A percentile compares a stretch with the other conserved stretches of the same genome.
Conservation (phyloP, 2,888 invertebrate species). For the Drosophila meridionalis region DNA sequence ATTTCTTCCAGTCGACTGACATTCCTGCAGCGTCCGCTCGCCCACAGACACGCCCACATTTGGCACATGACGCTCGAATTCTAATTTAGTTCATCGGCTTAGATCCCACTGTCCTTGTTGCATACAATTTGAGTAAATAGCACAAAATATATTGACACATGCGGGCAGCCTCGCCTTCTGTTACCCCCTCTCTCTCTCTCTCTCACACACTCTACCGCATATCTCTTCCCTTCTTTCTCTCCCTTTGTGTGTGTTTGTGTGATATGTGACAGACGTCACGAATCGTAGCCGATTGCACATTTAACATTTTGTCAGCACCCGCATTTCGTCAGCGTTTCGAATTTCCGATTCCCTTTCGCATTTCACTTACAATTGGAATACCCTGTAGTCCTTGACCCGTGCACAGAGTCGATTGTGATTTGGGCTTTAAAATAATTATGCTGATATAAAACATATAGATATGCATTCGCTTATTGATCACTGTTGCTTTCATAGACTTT, state of each 20-base stretch:
- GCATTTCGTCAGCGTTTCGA: conserved; percentile 50
- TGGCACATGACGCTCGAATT: conserved; percentile 49
- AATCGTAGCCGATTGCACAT: conserved; percentile 48
- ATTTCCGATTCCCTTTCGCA: conserved; percentile 31
- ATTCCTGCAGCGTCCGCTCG: conserved; percentile 50
- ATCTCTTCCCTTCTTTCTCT: not conserved
- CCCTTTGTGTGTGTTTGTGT: conserved; percentile 20
- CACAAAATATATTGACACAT: conserved; percentile 72
- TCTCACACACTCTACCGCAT: not conserved
- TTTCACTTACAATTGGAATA: conserved; percentile 35
- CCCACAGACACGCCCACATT: conserved; percentile 16
- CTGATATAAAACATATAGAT: too few species aligned
- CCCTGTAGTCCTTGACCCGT: conserved; percentile 10
- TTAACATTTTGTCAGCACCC: conserved; percentile 55
- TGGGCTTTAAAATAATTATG: too few species aligned
- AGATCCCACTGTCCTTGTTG: conserved; percentile 37
- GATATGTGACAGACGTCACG: conserved; percentile 41
- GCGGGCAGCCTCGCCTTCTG: conserved; percentile 44
- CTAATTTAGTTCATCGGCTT: conserved; percentile 74
- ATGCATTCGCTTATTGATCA: too few species aligned
- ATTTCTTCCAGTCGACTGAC: conserved; percentile 74
- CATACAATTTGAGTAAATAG: conserved; percentile 71
- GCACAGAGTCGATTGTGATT: not conserved
- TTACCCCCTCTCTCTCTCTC: not conserved
- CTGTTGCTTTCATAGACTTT: too few species aligned